A percentile compares a stretch with the other conserved stretches of the same genome.
phyloP scores from a whole-genome alignment of 2,113 vertebrate genomes.

The Holacanthus passer region DNA sequence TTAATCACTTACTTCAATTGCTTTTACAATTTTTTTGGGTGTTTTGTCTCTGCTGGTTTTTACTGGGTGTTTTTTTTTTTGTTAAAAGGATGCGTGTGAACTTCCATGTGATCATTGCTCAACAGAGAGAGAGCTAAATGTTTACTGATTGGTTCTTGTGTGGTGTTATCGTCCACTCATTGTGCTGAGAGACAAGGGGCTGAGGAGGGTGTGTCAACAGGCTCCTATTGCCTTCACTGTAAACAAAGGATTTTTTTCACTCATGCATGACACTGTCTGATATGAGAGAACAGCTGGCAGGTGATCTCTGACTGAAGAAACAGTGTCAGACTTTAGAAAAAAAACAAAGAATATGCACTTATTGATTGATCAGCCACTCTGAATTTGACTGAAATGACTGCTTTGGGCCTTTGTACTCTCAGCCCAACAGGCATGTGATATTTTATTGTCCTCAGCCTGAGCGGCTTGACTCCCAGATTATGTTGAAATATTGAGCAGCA shows the following conservation, averaged over 20 bases:
- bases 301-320: constrained; percentile 6
- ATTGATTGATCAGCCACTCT: constrained; percentile 21
- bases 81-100: constrained; percentile 13
- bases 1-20: constrained; percentile 7
- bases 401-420: constrained; percentile 47
- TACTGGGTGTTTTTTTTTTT: not conserved
- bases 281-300: not conserved
- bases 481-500: constrained; percentile 46
- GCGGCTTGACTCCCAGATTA: constrained; percentile 55
- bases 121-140: constrained; percentile 12
- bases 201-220: constrained; percentile 83
- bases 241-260: constrained; percentile 78
- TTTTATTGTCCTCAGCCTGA: constrained; percentile 56
- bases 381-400: constrained; percentile 23
- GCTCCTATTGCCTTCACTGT: constrained; percentile 57
- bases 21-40: constrained; percentile 7
- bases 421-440: constrained; percentile 54
- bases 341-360: not conserved
- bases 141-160: constrained; percentile 64
- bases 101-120: constrained; percentile 25
- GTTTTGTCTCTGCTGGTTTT: constrained; percentile 14
- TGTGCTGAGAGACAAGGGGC: constrained; percentile 68
- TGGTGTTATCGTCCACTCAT: constrained; percentile 50
- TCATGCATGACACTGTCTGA: not conserved
- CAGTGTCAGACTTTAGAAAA: not conserved